Base-by-base conservation (phyloP, 2,888 invertebrate genomes). In the Polyommatus icarus region DNA sequence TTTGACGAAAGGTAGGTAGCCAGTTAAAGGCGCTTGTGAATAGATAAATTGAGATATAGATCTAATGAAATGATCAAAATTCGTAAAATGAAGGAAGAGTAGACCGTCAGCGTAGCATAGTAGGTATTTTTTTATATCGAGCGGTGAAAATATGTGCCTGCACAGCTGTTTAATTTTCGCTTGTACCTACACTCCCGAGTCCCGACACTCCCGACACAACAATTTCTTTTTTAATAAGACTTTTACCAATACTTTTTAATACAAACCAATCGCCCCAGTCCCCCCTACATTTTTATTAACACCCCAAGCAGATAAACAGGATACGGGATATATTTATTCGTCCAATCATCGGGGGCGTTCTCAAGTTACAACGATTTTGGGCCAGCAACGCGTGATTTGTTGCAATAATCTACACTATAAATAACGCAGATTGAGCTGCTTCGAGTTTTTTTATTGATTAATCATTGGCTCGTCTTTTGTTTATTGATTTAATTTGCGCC, bases 281-380 rank as follows among this genome's bases (percentile, higher is more conserved):
- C 87, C 89, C 93, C 84, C 91, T 91, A 93, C 93, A 93, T 93
- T 93, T 94, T 93, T 94, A 94, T 94, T 94, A 93, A 93, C 94
- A 93, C 94, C 92, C 91, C 88, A 87, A 89, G 88, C 89, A 85
- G 94, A 93, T 93, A 93, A 92, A 92, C 93, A 91, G 92, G 93
- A 93, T 92, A 93, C 90, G 89, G 92, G 89, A 93, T 93, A 93
- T 93, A 94, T 94, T 93, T 93, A 94, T 94, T 93, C 91, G 92
- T 90, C 91, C 94, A 94, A 93, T 94, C 94, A 93, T 91, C 93
- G 89, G 91, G 93, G 93, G 91, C 88, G 91, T 91, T 91, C 92
- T 94, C 94, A 84, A 87, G 92, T 94, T 93, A 93, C 93, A 92
- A 90, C 87, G 85, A 91, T 89, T 91, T 91, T 86, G 86, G 82